Percentiles rank a stretch among this genome's conserved stretches.
These are phyloP conservation scores for Petrophora chlorosata DNA, from an alignment of 2,888 invertebrate genomes.

Conservation along the genomic window DNA sequence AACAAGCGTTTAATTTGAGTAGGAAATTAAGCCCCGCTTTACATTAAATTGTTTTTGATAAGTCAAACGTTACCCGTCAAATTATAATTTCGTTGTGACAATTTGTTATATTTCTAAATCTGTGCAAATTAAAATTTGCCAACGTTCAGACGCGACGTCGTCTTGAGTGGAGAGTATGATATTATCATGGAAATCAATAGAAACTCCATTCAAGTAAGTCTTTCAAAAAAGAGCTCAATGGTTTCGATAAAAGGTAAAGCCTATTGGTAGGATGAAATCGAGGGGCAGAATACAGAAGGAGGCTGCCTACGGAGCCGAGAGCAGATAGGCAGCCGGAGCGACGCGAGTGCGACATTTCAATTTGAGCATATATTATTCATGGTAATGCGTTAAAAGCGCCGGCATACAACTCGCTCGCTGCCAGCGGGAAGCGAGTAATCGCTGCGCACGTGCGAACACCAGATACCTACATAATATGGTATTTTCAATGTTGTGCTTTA, in stretches of 20 bases:
- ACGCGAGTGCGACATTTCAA: conserved; percentile 82
- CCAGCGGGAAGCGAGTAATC: conserved; percentile 71
- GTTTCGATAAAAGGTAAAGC: conserved; percentile 72
- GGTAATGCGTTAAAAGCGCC: conserved; percentile 83
- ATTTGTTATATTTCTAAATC: conserved; percentile 28
- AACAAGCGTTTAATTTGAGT: conserved; percentile 74
- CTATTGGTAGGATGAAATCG: conserved; percentile 67
- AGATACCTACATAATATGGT: conserved; percentile 62
- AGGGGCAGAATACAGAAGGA: conserved; percentile 68
- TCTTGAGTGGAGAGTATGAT: conserved; percentile 21
- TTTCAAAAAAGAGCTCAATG: conserved; percentile 54
- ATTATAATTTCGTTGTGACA: conserved; percentile 43
- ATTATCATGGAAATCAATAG: conserved; percentile 43
- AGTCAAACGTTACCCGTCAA: conserved; percentile 52
- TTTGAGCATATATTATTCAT: conserved; percentile 83
- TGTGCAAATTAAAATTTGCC: conserved; percentile 20
- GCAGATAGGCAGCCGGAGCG: conserved; percentile 74
- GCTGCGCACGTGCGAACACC: conserved; percentile 72
- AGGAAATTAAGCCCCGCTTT: conserved; percentile 64
- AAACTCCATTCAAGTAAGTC: conserved; percentile 39
- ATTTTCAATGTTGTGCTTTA: conserved; percentile 80
- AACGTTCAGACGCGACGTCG: not conserved
- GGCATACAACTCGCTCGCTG: conserved; percentile 69
- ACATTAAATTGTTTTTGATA: conserved; percentile 57
- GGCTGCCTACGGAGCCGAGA: conserved; percentile 43